A percentile compares a stretch with the other conserved stretches of the same genome.
Evolutionary conservation across 2,888 invertebrate genomes (phyloP).

Genomic region (Girardia tigrina): DNA sequence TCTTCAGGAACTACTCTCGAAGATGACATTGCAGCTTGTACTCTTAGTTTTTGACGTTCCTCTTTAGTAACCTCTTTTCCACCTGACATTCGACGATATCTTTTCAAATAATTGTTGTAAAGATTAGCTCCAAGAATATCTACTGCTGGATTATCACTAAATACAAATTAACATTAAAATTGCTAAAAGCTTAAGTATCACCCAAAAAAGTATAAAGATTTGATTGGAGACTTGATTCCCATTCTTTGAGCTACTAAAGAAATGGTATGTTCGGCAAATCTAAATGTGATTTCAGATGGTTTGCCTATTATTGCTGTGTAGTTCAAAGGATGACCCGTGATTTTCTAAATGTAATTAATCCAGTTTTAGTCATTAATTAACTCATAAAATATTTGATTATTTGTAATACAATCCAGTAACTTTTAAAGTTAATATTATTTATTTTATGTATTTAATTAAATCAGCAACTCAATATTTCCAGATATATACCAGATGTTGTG

Average conservation of each 20-base stretch:
- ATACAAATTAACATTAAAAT: not conserved
- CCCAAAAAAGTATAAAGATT: conserved; percentile 49
- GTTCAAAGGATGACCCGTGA: conserved; percentile 45
- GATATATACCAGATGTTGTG: too few relatives aligned
- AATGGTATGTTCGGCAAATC: conserved; percentile 48
- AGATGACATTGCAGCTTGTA: conserved; percentile 39
- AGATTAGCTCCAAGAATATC: conserved; percentile 49
- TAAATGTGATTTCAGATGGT: conserved; percentile 48
- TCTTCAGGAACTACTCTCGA: conserved; percentile 43
- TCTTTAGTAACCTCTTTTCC: conserved; percentile 27
- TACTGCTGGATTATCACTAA: conserved; percentile 48
- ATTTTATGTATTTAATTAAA: too few relatives aligned
- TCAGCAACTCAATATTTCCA: too few relatives aligned
- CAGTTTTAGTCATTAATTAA: not conserved
- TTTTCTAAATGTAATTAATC: conserved; percentile 42
- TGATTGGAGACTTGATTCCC: conserved; percentile 43
- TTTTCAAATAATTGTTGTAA: conserved; percentile 44
- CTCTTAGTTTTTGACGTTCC: not conserved
- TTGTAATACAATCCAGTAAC: too few relatives aligned
- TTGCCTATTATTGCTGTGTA: conserved; percentile 48
- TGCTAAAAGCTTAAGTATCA: conserved; percentile 39
- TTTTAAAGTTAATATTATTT: too few relatives aligned
- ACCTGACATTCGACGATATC: conserved; percentile 35
- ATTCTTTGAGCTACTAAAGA: conserved; percentile 43
- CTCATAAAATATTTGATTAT: too few relatives aligned